These are phyloP conservation scores for Coelopa frigida DNA, from an alignment of 1,140 invertebrate species.

Conservation along the genomic window DNA sequence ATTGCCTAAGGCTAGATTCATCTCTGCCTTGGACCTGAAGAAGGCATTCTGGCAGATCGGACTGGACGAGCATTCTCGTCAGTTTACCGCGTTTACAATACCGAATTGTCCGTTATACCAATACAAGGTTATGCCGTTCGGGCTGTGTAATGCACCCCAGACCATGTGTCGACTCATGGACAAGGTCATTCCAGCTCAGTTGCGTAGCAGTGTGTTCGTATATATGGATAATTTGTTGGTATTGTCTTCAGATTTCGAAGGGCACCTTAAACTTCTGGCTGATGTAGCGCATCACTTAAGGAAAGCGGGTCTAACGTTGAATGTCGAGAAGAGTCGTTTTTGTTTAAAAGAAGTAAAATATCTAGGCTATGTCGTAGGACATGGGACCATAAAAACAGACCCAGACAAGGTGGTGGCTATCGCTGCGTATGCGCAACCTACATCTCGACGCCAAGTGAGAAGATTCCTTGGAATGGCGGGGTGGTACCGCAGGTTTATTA, in stretches of 20 bases:
- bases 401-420: constrained; percentile 19
- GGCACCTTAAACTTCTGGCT: constrained; percentile 27
- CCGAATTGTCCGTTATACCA: constrained; percentile 26
- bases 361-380: constrained; percentile 17
- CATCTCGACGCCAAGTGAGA: constrained; percentile 33
- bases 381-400: constrained; percentile 37
- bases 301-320: constrained; percentile 19
- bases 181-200: constrained; percentile 3
- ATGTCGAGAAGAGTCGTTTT: constrained; percentile 14
- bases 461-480: constrained; percentile 45
- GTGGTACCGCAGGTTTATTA: constrained; percentile 40
- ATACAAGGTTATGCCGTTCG: constrained; percentile 23
- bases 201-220: constrained; percentile 10
- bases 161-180: constrained; percentile 9
- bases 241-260: constrained; percentile 29
- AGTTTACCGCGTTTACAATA: constrained; percentile 41
- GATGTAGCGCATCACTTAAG: constrained; percentile 16
- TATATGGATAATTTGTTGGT: constrained; percentile 38
- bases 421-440: constrained; percentile 8
- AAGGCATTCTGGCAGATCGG: constrained; percentile 22
- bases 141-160: constrained; percentile 10
- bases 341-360: constrained; percentile 22
- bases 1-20: constrained; percentile 25
- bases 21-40: constrained; percentile 10
- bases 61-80: constrained; percentile 11